These are phyloP conservation scores for Caerostris darwini DNA, from an alignment of 1,140 invertebrate genomes.

Conservation along the genomic window DNA sequence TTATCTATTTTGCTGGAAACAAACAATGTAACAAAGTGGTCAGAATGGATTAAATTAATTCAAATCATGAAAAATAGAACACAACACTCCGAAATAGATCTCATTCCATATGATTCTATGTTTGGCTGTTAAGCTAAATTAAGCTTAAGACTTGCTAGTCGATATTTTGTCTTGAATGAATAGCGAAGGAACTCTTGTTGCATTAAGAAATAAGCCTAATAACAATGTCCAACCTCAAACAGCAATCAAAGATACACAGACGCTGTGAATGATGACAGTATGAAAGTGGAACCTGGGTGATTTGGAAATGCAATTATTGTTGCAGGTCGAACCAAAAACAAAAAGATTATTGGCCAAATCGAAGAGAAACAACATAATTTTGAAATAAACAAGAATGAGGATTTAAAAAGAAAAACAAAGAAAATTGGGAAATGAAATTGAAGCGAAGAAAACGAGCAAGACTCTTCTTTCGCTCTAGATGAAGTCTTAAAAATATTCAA, in stretches of 20 bases:
- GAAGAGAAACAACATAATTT: background rate
- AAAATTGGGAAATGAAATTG: background rate
- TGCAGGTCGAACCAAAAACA: background rate
- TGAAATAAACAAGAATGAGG: background rate
- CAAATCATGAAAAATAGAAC: slow-evolving; percentile 76
- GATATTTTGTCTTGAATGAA: background rate
- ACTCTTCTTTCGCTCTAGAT: background rate
- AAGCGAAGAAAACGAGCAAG: background rate
- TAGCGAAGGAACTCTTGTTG: slow-evolving; percentile 16
- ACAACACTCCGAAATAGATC: slow-evolving; percentile 66
- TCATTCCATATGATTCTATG: slow-evolving; percentile 56
- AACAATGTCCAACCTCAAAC: slow-evolving; percentile 37
- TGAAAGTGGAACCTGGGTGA: slow-evolving; percentile 25
- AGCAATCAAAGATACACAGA: background rate
- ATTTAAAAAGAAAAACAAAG: background rate
- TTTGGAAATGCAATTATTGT: background rate
- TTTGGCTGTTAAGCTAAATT: background rate
- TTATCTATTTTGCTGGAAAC: slow-evolving; percentile 77
- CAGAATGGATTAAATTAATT: slow-evolving; percentile 69
- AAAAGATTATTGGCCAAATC: background rate
- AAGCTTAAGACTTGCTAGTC: background rate
- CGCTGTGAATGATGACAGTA: background rate
- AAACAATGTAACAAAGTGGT: slow-evolving; percentile 39
- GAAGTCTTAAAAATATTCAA: background rate
- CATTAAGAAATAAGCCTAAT: slow-evolving; percentile 36